These are phyloP conservation scores for Thymelicus lineola DNA, from an alignment of 2,888 invertebrate genomes.

Conservation along the genomic window DNA sequence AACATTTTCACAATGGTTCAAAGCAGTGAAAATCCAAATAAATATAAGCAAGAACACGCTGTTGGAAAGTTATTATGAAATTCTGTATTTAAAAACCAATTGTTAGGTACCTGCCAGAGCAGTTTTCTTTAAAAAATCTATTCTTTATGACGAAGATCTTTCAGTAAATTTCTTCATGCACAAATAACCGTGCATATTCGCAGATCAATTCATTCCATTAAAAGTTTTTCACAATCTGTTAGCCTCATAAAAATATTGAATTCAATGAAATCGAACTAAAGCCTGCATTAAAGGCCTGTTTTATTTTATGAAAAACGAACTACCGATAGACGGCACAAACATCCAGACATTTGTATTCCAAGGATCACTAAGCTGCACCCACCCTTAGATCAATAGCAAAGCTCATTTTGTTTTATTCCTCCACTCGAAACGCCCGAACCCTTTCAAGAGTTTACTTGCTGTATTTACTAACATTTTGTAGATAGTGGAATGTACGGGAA, in stretches of 20 bases:
- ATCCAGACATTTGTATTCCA: conserved; percentile 56
- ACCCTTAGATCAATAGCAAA: conserved; percentile 68
- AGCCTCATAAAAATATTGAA: too few species aligned
- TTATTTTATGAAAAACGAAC: conserved; percentile 16
- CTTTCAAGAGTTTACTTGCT: conserved; percentile 62
- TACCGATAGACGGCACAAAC: conserved; percentile 37
- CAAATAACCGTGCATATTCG: too few species aligned
- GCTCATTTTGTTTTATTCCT: conserved; percentile 78
- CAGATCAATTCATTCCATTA: not conserved
- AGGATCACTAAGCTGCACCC: conserved; percentile 64
- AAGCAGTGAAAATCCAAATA: too few species aligned
- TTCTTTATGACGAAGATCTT: too few species aligned
- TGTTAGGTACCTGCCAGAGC: too few species aligned
- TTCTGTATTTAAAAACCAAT: too few species aligned
- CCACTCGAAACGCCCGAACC: conserved; percentile 70
- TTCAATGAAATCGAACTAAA: conserved; percentile 2
- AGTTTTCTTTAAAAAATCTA: too few species aligned
- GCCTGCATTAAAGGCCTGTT: conserved; percentile 5
- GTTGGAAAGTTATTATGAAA: too few species aligned
- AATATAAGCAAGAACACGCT: too few species aligned
- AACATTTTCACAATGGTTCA: too few species aligned
- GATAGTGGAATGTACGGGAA: conserved; percentile 56
- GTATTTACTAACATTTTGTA: conserved; percentile 65
- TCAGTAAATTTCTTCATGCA: too few species aligned
- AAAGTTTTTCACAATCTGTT: conserved; percentile 2